Evolutionary conservation across 2,797 vertebrate genomes (phyloP).

Genomic region (Aulostomus chinensis): DNA sequence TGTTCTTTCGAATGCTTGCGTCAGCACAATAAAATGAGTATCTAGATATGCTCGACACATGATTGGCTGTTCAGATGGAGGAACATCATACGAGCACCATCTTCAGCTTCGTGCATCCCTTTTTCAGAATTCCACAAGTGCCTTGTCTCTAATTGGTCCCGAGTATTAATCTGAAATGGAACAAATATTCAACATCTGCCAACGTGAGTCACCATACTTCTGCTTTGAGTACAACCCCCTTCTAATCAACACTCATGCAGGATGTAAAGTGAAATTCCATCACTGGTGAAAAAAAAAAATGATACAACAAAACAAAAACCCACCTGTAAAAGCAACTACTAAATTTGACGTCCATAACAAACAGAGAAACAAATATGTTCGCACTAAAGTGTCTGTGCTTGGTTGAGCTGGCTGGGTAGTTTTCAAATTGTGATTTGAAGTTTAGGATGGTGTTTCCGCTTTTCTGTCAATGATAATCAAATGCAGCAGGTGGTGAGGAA

Average conservation of each 20-base stretch:
- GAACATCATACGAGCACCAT: no score
- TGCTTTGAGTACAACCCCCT: constrained; percentile 51
- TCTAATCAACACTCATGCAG: constrained; percentile 67
- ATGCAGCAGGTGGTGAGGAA: constrained; percentile 82
- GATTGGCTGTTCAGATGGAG: no score
- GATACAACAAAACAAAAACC: no score
- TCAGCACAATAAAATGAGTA: no score
- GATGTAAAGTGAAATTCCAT: constrained; percentile 60
- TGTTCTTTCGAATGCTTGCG: no score
- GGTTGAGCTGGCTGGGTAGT: constrained; percentile 38
- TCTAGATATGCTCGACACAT: no score
- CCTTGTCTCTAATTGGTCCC: no score
- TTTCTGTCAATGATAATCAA: constrained; percentile 71
- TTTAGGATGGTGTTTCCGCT: constrained; percentile 62
- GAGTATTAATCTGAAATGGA: constrained; percentile 62
- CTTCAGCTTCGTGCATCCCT: no score
- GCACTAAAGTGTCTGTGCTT: constrained; percentile 7
- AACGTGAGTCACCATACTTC: constrained; percentile 59
- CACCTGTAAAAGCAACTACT: no score
- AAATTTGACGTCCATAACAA: no score
- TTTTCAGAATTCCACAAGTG: no score
- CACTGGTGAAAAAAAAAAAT: constrained; percentile 16
- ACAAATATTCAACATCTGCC: constrained; percentile 58
- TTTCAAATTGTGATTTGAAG: constrained; percentile 18
- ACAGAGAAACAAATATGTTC: constrained; percentile 27